Evolutionary conservation across 2,888 invertebrate species (phyloP).

Genomic region (Amorpha juglandis): DNA sequence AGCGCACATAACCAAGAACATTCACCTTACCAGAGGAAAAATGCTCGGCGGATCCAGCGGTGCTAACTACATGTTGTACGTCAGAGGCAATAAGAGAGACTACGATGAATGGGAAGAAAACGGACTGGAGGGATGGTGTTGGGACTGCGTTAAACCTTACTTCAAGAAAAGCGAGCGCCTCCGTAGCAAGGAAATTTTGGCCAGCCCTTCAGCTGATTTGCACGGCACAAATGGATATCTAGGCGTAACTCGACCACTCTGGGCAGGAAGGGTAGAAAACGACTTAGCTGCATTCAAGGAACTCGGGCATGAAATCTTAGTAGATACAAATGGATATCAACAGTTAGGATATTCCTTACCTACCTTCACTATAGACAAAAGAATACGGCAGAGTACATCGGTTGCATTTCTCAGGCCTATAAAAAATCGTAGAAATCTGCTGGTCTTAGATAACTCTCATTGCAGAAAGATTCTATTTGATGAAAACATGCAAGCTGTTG

Average conservation of each 20-base stretch:
- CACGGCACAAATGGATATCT: conserved; percentile 39
- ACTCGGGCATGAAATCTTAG: conserved; percentile 38
- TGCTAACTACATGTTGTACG: conserved; percentile 87
- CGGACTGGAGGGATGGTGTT: conserved; percentile 78
- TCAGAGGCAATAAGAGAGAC: conserved; percentile 86
- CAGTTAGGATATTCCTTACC: conserved; percentile 46
- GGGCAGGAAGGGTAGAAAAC: conserved; percentile 25
- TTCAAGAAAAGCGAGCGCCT: conserved; percentile 48
- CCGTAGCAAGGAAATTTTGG: conserved; percentile 27
- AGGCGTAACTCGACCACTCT: conserved; percentile 34
- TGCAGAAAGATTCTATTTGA: conserved; percentile 47
- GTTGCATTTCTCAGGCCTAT: conserved; percentile 46
- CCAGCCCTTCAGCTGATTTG: conserved; percentile 27
- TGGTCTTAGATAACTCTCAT: conserved; percentile 43
- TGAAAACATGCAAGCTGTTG: conserved; percentile 39
- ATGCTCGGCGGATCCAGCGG: conserved; percentile 86
- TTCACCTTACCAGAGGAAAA: conserved; percentile 83
- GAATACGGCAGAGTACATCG: conserved; percentile 46
- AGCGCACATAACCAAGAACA: conserved; percentile 37
- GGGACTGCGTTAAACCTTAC: conserved; percentile 46
- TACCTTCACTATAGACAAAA: conserved; percentile 39
- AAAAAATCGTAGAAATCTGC: conserved; percentile 44
- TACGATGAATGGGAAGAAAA: conserved; percentile 78
- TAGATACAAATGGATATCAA: conserved; percentile 44
- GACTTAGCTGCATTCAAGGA: conserved; percentile 36